phyloP scores from a whole-genome alignment of 1,140 invertebrate genomes.

The Diorhabda elongata region DNA sequence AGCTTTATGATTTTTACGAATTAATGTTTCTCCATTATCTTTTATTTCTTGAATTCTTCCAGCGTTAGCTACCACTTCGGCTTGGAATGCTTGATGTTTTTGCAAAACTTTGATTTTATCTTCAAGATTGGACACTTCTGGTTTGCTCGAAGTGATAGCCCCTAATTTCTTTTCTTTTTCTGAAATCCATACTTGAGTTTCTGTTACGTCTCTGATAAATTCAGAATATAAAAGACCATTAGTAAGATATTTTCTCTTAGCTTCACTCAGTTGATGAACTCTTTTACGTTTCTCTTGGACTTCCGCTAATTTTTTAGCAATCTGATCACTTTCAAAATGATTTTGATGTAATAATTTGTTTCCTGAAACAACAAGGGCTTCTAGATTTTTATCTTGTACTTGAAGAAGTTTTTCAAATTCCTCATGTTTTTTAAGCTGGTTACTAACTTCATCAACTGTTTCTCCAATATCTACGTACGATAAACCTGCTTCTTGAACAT shows the following conservation, averaged over 20 bases:
- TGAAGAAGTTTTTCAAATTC: constrained; percentile 83
- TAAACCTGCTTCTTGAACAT: constrained; percentile 78
- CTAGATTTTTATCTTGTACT: constrained; percentile 84
- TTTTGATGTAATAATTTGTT: constrained; percentile 87
- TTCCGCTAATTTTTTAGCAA: constrained; percentile 67
- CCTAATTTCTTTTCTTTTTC: constrained; percentile 89
- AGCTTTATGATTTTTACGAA: constrained; percentile 62
- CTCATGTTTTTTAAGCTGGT: constrained; percentile 84
- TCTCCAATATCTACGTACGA: constrained; percentile 49
- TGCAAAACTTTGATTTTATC: constrained; percentile 95
- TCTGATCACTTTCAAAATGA: constrained; percentile 90
- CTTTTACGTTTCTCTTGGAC: constrained; percentile 67
- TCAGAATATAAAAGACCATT: constrained; percentile 81
- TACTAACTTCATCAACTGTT: constrained; percentile 82
- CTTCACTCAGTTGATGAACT: constrained; percentile 63
- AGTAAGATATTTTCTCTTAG: constrained; percentile 63
- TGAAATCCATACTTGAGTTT: constrained; percentile 87
- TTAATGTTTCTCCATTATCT: constrained; percentile 63
- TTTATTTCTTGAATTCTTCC: constrained; percentile 80
- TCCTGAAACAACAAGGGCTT: constrained; percentile 72
- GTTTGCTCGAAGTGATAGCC: constrained; percentile 52
- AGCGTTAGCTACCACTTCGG: constrained; percentile 87
- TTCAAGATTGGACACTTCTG: constrained; percentile 72
- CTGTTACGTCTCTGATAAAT: constrained; percentile 84
- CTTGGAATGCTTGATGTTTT: constrained; percentile 96